Evolutionary conservation across 2,888 invertebrate genomes (phyloP).

Genomic region (Patella depressa): DNA sequence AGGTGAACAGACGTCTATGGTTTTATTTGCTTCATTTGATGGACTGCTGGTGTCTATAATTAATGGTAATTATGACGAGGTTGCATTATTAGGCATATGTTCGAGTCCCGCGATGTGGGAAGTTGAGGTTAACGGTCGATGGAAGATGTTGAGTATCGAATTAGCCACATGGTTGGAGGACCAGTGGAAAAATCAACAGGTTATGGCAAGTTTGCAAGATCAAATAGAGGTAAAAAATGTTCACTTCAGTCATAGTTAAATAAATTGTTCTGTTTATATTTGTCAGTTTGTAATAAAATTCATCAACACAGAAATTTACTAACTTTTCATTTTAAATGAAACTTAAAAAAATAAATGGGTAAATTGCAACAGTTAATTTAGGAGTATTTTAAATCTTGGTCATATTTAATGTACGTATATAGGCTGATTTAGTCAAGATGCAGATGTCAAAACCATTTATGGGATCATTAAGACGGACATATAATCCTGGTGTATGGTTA

Average conservation of each 20-base stretch:
- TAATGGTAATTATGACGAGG: conserved; percentile 74
- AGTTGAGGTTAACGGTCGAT: conserved; percentile 83
- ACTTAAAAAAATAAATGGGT: too few species aligned
- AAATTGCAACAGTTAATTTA: too few species aligned
- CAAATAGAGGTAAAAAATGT: conserved; percentile 76
- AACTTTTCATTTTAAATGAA: too few species aligned
- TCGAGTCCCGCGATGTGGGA: conserved; percentile 86
- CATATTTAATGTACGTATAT: conserved; percentile 35
- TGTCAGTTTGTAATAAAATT: too few species aligned
- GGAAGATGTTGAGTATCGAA: conserved; percentile 84
- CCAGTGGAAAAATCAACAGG: conserved; percentile 80
- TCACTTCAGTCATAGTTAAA: not conserved
- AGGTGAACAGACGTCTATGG: conserved; percentile 79
- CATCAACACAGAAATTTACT: too few species aligned
- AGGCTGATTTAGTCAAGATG: conserved; percentile 87
- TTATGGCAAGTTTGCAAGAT: conserved; percentile 83
- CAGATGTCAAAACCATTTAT: conserved; percentile 89
- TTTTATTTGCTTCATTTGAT: conserved; percentile 80
- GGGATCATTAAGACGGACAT: conserved; percentile 82
- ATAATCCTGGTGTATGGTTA: conserved; percentile 82
- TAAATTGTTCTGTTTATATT: too few species aligned
- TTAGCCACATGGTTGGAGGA: conserved; percentile 87
- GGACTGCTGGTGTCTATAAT: conserved; percentile 79
- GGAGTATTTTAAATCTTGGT: too few species aligned
- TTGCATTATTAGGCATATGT: conserved; percentile 79